These are phyloP conservation scores for Cartodere bifasciata DNA, from an alignment of 2,888 invertebrate species.

Conservation along the genomic window DNA sequence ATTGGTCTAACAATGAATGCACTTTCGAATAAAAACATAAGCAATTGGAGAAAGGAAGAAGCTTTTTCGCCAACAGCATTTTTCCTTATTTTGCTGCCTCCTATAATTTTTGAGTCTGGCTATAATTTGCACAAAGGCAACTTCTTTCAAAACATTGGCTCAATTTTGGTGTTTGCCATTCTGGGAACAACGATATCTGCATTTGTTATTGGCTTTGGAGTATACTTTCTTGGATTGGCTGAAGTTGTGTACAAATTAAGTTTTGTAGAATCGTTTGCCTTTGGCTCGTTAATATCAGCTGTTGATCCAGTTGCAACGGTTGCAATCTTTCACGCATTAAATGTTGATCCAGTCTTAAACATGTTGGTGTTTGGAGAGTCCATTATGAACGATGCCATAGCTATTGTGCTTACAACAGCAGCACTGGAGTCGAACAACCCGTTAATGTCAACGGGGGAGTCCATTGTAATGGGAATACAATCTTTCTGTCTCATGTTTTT, in stretches of 20 bases:
- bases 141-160: slow-evolving; percentile 96
- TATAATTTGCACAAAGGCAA: slow-evolving; percentile 98
- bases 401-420: slow-evolving; percentile 92
- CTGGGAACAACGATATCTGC: slow-evolving; percentile 96
- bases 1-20: slow-evolving; percentile 86
- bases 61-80: slow-evolving; percentile 98
- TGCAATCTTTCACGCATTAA: slow-evolving; percentile 94
- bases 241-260: slow-evolving; percentile 83
- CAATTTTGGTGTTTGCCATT: slow-evolving; percentile 94
- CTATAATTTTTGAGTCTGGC: slow-evolving; percentile 98
- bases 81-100: slow-evolving; percentile 90
- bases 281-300: slow-evolving; percentile 95
- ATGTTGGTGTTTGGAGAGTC: slow-evolving; percentile 98
- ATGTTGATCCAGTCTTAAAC: slow-evolving; percentile 94
- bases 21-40: slow-evolving; percentile 76
- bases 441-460: slow-evolving; percentile 62
- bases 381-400: slow-evolving; percentile 95
- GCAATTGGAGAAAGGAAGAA: slow-evolving; percentile 95
- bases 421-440: slow-evolving; percentile 60
- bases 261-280: slow-evolving; percentile 96
- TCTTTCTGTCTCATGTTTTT: slow-evolving; percentile 96
- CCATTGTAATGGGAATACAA: slow-evolving; percentile 76
- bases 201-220: slow-evolving; percentile 89
- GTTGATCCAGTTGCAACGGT: slow-evolving; percentile 99
- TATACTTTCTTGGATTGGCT: slow-evolving; percentile 86